These are phyloP conservation scores for Trinorchestia longiramus DNA, from an alignment of 1,140 invertebrate species.

Conservation along the genomic window DNA sequence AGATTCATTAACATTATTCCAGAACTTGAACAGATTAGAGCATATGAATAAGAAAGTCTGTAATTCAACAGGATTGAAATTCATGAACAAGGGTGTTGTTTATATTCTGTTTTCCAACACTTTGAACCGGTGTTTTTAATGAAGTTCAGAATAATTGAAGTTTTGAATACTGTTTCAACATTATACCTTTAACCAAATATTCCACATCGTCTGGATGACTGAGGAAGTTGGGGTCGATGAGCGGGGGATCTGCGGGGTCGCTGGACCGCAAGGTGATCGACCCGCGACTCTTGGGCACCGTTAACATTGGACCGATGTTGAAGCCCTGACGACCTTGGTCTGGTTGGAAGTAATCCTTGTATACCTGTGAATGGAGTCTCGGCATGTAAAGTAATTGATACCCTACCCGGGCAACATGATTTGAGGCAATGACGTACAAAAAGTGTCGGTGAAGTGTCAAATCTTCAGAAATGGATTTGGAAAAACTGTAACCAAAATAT, in stretches of 20 bases:
- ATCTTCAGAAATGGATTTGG: too few species aligned
- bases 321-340: slow-evolving; percentile 18
- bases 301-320: slow-evolving; percentile 74
- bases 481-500: too few species aligned
- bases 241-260: slow-evolving; percentile 82
- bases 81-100: background rate
- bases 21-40: background rate
- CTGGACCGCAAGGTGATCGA: slow-evolving; percentile 77
- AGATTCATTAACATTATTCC: background rate
- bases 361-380: background rate
- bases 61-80: background rate
- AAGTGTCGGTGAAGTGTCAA: too few species aligned
- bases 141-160: background rate
- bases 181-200: background rate
- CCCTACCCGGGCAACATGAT: too few species aligned
- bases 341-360: slow-evolving; percentile 26
- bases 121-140: background rate
- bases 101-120: background rate
- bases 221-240: slow-evolving; percentile 83
- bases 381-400: background rate
- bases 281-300: slow-evolving; percentile 82
- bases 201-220: slow-evolving; percentile 51
- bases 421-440: too few species aligned
- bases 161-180: background rate
- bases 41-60: background rate